phyloP scores from a whole-genome alignment of 2,888 invertebrate genomes.

The Mimas tiliae region DNA sequence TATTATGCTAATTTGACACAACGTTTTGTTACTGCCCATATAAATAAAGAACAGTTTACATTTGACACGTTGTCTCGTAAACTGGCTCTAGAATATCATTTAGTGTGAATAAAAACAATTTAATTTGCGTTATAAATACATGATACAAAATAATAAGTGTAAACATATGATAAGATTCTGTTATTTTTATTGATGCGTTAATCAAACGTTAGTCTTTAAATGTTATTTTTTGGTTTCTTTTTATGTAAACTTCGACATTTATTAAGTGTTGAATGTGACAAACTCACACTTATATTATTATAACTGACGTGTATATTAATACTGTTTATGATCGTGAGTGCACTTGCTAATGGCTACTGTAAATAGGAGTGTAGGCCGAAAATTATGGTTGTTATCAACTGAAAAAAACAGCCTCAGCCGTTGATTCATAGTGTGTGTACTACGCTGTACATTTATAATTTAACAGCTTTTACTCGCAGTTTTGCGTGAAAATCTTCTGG shows the following conservation, averaged over 20 bases:
- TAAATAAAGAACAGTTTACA: constrained; percentile 43
- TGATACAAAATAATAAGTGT: background rate
- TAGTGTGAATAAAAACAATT: background rate
- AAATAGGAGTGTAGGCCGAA: constrained; percentile 38
- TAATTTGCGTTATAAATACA: background rate
- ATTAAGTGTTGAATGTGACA: constrained; percentile 40
- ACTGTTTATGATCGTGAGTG: constrained; percentile 39
- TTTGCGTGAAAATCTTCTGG: no score
- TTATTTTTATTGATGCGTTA: constrained; percentile 28
- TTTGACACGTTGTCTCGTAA: constrained; percentile 26
- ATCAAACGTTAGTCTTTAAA: constrained; percentile 33
- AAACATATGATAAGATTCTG: background rate
- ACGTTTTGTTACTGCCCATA: constrained; percentile 43
- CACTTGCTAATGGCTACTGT: constrained; percentile 46
- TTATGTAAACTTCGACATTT: constrained; percentile 37
- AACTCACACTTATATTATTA: constrained; percentile 47
- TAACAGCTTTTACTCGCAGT: no score
- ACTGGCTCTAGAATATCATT: constrained; percentile 9
- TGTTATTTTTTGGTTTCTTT: constrained; percentile 32
- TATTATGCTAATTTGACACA: constrained; percentile 60
- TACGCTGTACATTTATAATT: background rate
- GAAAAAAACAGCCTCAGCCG: background rate
- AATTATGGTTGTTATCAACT: constrained; percentile 24
- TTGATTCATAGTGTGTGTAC: background rate
- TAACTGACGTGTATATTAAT: constrained; percentile 48